A percentile compares a stretch with the other conserved stretches of the same genome.
phyloP scores from a whole-genome alignment of 2,888 invertebrate genomes.

The Vannuccia rotundouncinata region DNA sequence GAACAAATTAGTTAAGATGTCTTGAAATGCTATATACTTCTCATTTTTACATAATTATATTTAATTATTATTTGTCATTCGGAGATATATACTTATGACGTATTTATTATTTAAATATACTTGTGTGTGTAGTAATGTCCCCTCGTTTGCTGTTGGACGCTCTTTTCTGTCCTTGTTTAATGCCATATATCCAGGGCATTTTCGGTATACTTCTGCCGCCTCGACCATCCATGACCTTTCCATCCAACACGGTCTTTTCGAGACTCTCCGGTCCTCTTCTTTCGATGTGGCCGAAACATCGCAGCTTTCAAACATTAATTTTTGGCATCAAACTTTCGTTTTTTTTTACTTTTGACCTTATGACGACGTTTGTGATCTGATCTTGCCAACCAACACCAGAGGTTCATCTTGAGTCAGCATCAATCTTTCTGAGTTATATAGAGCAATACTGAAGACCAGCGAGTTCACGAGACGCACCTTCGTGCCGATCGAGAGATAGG shows the following conservation, averaged over 20 bases:
- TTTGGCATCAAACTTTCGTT: background rate
- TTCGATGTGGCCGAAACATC: constrained; percentile 1
- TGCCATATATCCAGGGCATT: background rate
- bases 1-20: too few species aligned
- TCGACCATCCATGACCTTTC: constrained; percentile 7
- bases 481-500: background rate
- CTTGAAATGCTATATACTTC: too few species aligned
- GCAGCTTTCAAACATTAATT: constrained; percentile 1
- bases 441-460: constrained; percentile 8
- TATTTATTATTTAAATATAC: too few species aligned
- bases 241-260: background rate
- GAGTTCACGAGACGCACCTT: constrained; percentile 3
- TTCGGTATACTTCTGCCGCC: background rate
- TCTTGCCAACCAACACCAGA: constrained; percentile 17
- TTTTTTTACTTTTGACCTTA: background rate
- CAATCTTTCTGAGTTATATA: background rate
- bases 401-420: constrained; percentile 5
- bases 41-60: too few species aligned
- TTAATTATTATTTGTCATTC: too few species aligned
- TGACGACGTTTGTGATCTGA: background rate
- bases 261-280: background rate
- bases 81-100: too few species aligned
- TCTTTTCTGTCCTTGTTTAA: background rate
- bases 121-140: too few species aligned
- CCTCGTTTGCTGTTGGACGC: background rate